phyloP scores from a whole-genome alignment of 2,113 vertebrate genomes.

The Erythrocercus mccallii region DNA sequence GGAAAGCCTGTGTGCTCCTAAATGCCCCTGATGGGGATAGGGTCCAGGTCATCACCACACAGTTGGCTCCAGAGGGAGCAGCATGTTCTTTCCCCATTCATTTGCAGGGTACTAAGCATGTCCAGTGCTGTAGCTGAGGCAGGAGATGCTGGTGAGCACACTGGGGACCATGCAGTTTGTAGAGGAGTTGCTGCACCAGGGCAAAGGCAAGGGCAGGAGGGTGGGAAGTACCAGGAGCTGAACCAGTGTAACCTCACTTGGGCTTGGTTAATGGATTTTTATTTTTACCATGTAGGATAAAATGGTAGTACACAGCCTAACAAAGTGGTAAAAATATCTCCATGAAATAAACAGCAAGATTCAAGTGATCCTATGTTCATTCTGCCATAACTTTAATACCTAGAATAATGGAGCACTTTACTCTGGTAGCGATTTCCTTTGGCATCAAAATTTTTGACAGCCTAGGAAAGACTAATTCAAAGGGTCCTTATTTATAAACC shows the following conservation, averaged over 20 bases:
- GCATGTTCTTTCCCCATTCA: neutral
- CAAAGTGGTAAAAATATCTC: neutral
- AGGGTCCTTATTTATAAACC: neutral
- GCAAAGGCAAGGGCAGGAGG: neutral
- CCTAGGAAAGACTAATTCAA: neutral
- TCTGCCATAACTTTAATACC: neutral
- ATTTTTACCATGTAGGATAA: neutral
- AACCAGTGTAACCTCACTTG: neutral
- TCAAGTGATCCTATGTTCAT: neutral
- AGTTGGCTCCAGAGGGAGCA: neutral
- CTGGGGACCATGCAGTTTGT: neutral
- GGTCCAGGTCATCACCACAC: rapidly evolving
- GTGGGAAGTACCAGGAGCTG: neutral
- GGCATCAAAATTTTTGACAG: neutral
- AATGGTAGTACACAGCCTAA: neutral
- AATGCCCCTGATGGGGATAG: neutral
- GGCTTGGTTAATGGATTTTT: neutral
- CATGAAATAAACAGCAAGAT: neutral
- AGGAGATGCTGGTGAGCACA: neutral
- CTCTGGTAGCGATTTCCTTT: neutral
- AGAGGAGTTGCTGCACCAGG: neutral
- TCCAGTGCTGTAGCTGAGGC: neutral
- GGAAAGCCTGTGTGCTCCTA: neutral
- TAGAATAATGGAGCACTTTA: neutral
- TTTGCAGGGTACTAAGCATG: rapidly evolving